Percentiles rank a stretch among this genome's conserved stretches.
Conservation (phyloP, 2,113 vertebrate species). For the Notiomystis cincta region DNA sequence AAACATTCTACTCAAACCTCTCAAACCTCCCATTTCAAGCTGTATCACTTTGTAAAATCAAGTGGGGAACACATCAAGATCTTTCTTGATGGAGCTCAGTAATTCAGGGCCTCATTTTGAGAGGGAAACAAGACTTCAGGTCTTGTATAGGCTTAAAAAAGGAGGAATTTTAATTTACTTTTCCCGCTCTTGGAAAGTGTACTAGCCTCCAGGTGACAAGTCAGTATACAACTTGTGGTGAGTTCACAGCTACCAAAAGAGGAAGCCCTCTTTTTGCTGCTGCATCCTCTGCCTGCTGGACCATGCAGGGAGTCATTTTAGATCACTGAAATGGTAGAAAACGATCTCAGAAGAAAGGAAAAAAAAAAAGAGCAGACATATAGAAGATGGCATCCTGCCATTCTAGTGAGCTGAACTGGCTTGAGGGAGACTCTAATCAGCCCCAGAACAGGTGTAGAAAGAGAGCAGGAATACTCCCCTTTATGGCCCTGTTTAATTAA, state of each 20-base stretch:
- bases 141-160: neutral
- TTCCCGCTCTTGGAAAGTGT: neutral
- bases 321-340: neutral
- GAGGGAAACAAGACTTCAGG: neutral
- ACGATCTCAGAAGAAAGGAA: neutral
- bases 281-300: neutral
- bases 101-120: neutral
- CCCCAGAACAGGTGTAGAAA: neutral
- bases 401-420: neutral
- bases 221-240: neutral
- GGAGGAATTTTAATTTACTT: neutral
- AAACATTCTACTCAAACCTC: neutral
- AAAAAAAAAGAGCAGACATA: neutral
- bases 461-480: neutral
- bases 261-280: neutral
- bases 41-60: neutral
- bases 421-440: neutral
- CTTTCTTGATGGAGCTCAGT: neutral
- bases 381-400: neutral
- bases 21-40: neutral
- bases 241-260: neutral
- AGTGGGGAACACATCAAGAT: neutral
- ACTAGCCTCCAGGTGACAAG: neutral
- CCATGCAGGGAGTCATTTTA: neutral
- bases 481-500: neutral